A percentile compares a stretch with the other conserved stretches of the same genome.
Evolutionary conservation across 2,797 vertebrate genomes (phyloP).

Genomic region (Fistularia tabacaria): DNA sequence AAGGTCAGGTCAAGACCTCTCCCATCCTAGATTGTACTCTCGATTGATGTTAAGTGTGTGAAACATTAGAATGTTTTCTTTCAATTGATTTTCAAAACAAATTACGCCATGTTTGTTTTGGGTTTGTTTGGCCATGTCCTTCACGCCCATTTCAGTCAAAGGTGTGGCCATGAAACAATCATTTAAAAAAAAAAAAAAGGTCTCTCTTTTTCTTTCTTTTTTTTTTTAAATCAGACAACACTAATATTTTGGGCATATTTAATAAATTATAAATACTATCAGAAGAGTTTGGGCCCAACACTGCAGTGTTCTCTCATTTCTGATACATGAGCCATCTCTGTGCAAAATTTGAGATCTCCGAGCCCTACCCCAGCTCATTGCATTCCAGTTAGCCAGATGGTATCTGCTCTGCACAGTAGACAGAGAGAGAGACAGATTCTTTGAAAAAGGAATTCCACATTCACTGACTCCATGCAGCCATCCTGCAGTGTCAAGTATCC

Average conservation of each 20-base stretch:
- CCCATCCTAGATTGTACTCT: constrained; percentile 1
- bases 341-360: constrained; percentile 31
- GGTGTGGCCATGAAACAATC: constrained; percentile 25
- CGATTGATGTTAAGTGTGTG: constrained; percentile 6
- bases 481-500: no score
- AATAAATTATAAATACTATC: no score
- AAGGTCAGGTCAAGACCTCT: constrained; percentile 14
- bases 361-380: constrained; percentile 45
- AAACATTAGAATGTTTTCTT: constrained; percentile 2
- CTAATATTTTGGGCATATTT: no score
- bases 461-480: constrained; percentile 4
- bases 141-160: constrained; percentile 21
- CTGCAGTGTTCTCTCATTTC: neutral
- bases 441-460: constrained; percentile 44
- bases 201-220: no score
- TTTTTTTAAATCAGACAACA: no score
- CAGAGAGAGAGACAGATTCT: constrained; percentile 47
- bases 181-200: neutral
- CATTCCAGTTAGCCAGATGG: constrained; percentile 72
- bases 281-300: neutral
- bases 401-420: constrained; percentile 60
- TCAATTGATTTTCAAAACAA: no score
- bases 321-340: constrained; percentile 40
- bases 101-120: neutral
- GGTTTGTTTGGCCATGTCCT: constrained; percentile 6